Conservation (phyloP, 2,888 invertebrate species). For the Tanytarsus gracilentus region DNA sequence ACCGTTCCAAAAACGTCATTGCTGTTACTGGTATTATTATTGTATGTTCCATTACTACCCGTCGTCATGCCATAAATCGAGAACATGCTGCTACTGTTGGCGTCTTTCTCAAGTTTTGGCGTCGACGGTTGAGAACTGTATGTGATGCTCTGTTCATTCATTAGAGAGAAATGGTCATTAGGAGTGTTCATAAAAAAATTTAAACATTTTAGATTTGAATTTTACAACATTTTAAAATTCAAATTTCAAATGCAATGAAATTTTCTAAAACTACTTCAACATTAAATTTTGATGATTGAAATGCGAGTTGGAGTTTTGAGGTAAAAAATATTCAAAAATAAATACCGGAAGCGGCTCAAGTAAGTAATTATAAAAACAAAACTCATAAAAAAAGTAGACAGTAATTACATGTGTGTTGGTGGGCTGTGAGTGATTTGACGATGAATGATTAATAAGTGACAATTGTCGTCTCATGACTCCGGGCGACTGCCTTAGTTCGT, state of each 20-base stretch:
- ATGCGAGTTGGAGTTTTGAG: no score
- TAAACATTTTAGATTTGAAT: not conserved
- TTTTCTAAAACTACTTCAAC: no score
- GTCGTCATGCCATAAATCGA: conserved; percentile 26
- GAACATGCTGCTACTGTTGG: conserved; percentile 21
- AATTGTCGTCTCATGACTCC: conserved; percentile 53
- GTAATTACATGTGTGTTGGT: conserved; percentile 29
- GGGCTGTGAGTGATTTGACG: conserved; percentile 29
- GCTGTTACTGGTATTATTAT: not conserved
- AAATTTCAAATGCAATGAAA: no score
- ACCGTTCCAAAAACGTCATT: conserved; percentile 22
- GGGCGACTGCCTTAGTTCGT: conserved; percentile 76
- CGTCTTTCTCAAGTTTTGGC: conserved; percentile 22
- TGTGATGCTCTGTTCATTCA: conserved; percentile 15
- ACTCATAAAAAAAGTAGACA: not conserved
- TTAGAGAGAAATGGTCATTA: not conserved
- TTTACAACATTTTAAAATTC: no score
- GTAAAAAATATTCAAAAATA: conserved; percentile 6
- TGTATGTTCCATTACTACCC: conserved; percentile 2
- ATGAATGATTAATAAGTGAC: conserved; percentile 39
- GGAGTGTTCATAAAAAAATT: not conserved
- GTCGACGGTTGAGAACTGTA: conserved; percentile 25
- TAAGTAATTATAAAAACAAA: not conserved
- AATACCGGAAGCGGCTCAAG: not conserved
- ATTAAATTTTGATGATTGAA: not conserved